Conservation (phyloP, 2,113 vertebrate genomes). For the Gyps fulvus region DNA sequence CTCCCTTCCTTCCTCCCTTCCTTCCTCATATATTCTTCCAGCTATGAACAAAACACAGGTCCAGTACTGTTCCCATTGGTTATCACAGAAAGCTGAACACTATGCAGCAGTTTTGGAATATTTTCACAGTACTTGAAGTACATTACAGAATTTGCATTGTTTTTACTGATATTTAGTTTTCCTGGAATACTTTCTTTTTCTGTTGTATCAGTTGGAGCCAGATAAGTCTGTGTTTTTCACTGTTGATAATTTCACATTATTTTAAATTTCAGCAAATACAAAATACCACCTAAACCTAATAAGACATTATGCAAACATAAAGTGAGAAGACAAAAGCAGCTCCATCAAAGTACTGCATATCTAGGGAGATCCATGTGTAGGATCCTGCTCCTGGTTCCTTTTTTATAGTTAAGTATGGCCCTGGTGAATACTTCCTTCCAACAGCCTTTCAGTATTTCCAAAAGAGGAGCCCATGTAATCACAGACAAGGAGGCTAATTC, state of each 20-base stretch:
- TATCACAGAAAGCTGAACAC: background rate
- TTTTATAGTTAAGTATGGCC: background rate
- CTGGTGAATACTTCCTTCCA: background rate
- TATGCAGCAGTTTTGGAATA: background rate
- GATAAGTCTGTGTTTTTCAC: background rate
- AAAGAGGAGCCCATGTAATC: background rate
- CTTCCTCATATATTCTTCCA: background rate
- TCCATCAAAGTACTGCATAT: background rate
- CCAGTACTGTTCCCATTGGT: background rate
- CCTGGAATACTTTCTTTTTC: background rate
- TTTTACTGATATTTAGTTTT: background rate
- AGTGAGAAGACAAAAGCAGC: background rate
- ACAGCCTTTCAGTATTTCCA: background rate
- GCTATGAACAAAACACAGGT: background rate
- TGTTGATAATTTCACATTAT: background rate
- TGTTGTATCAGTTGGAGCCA: background rate
- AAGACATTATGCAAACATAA: background rate
- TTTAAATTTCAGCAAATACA: background rate
- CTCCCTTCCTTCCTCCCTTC: too few relatives aligned
- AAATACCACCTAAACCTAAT: background rate
- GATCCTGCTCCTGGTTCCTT: background rate
- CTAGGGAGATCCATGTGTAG: background rate
- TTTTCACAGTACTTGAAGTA: background rate
- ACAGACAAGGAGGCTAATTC: background rate
- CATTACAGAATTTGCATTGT: background rate